These are phyloP conservation scores for Microplitis manilae DNA, from an alignment of 2,888 invertebrate species.

Conservation along the genomic window DNA sequence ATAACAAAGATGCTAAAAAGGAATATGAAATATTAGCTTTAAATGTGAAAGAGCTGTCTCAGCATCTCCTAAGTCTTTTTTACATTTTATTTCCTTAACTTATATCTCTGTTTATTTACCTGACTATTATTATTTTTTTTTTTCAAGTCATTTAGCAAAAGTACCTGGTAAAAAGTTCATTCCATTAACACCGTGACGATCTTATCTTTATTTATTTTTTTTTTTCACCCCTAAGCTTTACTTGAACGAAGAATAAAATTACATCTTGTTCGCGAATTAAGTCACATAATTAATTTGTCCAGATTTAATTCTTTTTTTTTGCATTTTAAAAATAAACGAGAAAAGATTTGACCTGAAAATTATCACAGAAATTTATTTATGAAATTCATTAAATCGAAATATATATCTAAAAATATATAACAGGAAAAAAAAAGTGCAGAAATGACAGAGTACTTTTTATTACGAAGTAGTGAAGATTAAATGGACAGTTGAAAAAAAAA, in stretches of 20 bases:
- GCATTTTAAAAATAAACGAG: no score
- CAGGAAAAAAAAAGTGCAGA: no score
- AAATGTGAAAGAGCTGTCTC: slow-evolving; percentile 33
- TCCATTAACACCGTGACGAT: slow-evolving; percentile 18
- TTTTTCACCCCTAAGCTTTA: slow-evolving; percentile 6
- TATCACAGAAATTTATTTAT: no score
- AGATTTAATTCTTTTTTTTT: no score
- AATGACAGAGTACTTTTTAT: no score
- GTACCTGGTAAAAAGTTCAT: slow-evolving; percentile 35
- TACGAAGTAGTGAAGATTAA: not conserved
- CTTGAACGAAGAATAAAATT: slow-evolving; percentile 37
- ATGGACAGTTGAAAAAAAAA: not conserved
- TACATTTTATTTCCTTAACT: slow-evolving; percentile 30
- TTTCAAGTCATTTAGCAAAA: slow-evolving; percentile 19
- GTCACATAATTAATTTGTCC: not conserved
- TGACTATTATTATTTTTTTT: slow-evolving; percentile 18
- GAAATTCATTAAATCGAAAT: no score
- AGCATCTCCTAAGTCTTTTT: slow-evolving; percentile 31
- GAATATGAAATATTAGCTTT: slow-evolving; percentile 22
- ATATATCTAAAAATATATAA: no score
- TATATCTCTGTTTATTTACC: slow-evolving; percentile 7
- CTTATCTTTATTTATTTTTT: slow-evolving; percentile 35
- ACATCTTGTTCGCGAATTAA: slow-evolving; percentile 43
- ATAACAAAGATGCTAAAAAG: slow-evolving; percentile 14
- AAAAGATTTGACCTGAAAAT: no score